Evolutionary conservation across 2,113 vertebrate genomes (phyloP), one percentile per base, ranked within the genome.

Genomic region (Ciconia maguari): DNA sequence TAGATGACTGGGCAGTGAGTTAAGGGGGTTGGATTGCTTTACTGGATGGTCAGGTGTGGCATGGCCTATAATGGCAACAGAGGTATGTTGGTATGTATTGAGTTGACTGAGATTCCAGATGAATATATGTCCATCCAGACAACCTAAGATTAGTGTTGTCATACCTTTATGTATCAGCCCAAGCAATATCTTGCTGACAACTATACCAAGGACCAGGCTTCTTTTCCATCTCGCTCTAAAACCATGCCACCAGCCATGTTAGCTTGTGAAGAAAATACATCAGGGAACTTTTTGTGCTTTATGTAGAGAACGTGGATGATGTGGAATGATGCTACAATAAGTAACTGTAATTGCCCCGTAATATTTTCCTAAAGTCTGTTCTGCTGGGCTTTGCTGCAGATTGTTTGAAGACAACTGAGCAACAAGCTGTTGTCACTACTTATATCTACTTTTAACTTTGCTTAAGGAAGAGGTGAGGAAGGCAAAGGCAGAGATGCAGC

Each of bases 391-490:
- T 89, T 54, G 16, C 41, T 46, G 48, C 30, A 32, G 58, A 68
- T 89, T 91, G 29, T 89, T 74, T 46, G 64, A 84, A 93, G 58
- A 51, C 38, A 41, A 57, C 30, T 71, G 34, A 85, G 20, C 32
- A 80, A 22, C 60, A 36, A 57, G 27, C 19, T 71, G 38, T 62
- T 51, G 41, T 52, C 21, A 13, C 44, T 61, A 61, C 83, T 83
- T 87, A 87, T 38, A 32, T 38, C 20, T 81, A 25, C 10, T 87
- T 95, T 94, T 92, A 57, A 68, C 85, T 48, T 96, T 96, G 25
- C 76, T 94, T 57, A 95, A 98, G 98, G 94, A 95, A 80, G 30
- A 93, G 30, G 62, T 93, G 85, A 72, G 38, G 42, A 96, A 97
- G 78, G 94, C 77, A 15, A 96, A 91, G 87, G 52, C 5, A 36